phyloP scores from a whole-genome alignment of 2,797 vertebrate genomes.

The Lepidocolaptes lacrymiger region DNA sequence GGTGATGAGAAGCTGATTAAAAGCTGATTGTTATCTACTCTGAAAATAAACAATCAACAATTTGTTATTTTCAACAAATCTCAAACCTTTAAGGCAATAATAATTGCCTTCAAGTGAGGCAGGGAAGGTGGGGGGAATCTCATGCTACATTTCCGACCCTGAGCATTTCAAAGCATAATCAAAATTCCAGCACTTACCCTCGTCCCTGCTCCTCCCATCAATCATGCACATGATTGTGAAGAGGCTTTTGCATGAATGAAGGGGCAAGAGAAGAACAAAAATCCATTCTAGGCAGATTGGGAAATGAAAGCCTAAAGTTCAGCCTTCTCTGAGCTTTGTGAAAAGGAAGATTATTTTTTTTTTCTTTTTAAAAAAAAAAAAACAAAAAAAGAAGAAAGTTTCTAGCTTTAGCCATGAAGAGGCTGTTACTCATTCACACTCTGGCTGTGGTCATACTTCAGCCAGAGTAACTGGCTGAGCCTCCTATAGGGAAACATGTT shows the following conservation, averaged over 20 bases:
- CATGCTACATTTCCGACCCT: slow-evolving; percentile 18
- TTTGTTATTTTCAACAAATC: slow-evolving; percentile 41
- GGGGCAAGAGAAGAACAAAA: background rate
- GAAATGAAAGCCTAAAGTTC: background rate
- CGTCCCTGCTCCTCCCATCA: background rate
- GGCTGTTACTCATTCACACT: background rate
- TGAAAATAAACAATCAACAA: slow-evolving; percentile 34
- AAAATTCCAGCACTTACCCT: background rate
- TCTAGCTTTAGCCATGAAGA: background rate
- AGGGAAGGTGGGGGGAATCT: background rate
- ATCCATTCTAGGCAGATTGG: background rate
- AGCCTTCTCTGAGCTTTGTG: background rate
- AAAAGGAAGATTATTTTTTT: background rate
- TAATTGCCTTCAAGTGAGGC: slow-evolving; percentile 14
- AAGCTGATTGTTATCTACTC: slow-evolving; percentile 47
- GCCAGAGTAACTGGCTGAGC: background rate
- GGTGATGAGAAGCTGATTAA: slow-evolving; percentile 41
- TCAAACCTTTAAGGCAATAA: background rate
- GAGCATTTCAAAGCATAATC: slow-evolving; percentile 23
- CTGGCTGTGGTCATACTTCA: background rate
- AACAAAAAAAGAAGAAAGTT: background rate
- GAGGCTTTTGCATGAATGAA: background rate
- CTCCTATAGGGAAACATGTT: background rate
- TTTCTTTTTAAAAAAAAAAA: background rate
- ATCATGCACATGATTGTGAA: background rate